These are phyloP conservation scores for Bicyclus anynana DNA, from an alignment of 1,140 invertebrate genomes.

Conservation along the genomic window DNA sequence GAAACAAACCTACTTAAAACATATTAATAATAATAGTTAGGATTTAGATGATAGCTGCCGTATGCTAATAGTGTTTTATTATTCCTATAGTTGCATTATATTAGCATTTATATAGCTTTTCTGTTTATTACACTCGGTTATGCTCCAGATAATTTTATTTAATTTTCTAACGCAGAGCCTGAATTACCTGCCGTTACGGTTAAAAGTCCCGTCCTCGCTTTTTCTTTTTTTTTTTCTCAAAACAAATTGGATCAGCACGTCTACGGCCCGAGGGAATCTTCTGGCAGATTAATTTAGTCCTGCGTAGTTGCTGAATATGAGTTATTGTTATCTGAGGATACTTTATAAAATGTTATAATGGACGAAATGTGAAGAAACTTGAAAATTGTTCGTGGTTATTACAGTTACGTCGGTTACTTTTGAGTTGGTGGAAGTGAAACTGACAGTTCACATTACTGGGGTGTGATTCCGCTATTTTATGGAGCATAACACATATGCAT, in stretches of 20 bases:
- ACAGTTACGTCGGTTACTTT: background rate
- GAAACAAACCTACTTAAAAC: too few relatives aligned
- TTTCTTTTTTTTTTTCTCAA: slow-evolving; percentile 22
- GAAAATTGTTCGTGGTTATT: background rate
- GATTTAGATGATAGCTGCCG: background rate
- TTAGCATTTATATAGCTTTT: slow-evolving; percentile 10
- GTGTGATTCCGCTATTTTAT: too few relatives aligned
- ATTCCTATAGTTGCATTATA: background rate
- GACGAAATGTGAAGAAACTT: background rate
- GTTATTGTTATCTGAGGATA: slow-evolving; percentile 10
- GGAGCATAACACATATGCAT: too few relatives aligned
- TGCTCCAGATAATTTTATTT: slow-evolving; percentile 20
- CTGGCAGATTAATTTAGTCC: slow-evolving; percentile 15
- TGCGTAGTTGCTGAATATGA: slow-evolving; percentile 13
- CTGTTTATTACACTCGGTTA: slow-evolving; percentile 8
- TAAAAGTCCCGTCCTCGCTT: slow-evolving; percentile 8
- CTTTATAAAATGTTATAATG: slow-evolving; percentile 5
- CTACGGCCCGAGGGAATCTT: slow-evolving; percentile 22
- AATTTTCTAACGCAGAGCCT: slow-evolving; percentile 16
- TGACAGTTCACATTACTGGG: too few relatives aligned
- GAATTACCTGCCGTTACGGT: slow-evolving; percentile 22
- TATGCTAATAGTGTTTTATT: background rate
- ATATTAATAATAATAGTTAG: background rate
- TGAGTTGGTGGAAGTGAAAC: too few relatives aligned
- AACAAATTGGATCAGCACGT: slow-evolving; percentile 43